Evolutionary conservation across 2,113 vertebrate species (phyloP), one percentile per base, ranked within the genome.

Genomic region (Thamnaconus septentrionalis): DNA sequence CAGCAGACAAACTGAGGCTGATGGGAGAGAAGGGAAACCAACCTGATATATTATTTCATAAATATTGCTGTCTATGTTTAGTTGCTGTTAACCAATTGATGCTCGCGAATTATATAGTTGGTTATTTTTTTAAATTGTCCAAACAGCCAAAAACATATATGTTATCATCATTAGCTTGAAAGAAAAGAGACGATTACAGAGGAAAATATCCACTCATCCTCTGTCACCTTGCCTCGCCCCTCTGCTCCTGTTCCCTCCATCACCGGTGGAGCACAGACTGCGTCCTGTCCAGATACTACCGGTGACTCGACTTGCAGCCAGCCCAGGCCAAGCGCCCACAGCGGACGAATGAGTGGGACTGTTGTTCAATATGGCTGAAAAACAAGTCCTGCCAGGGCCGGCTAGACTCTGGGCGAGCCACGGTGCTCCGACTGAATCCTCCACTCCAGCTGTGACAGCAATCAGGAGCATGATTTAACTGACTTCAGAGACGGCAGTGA

Each of bases 241-340:
- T 65, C 58, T 59, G 3, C 40, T 41, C 31, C 56, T 69, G 18
- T 55, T 43, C 56, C 61, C 40, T 41, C n/a, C 7, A 62, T 57
- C 75, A 71, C 64, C 53, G 11, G 12, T 11, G 41, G 66, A 75
- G 52, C 3, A 60, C 69, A 71, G 44, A 71, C 39, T 57, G 18
- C 4, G 62, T 77, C 65, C 73, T 77, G 78, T 85, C 70, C 73
- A 69, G 65, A 54, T 70, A 54, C 69, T 61, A 11, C 53, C n/a
- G 58, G 9, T 61, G 71, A 50, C 71, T 67, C 18, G 18, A 31
- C 18, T 31, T 69, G 73, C 42, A 53, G 60, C 64, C 47, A 31
- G 64, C 67, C 54, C 80, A 47, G 67, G 63, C 56, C 60, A 59
- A 83, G 83, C 78, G 18, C 71, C 80, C 78, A 85, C 73, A 73